Percentiles rank a stretch among this genome's conserved stretches.
Evolutionary conservation across 2,797 vertebrate genomes (phyloP).

Genomic region (Sebastes variabilis): DNA sequence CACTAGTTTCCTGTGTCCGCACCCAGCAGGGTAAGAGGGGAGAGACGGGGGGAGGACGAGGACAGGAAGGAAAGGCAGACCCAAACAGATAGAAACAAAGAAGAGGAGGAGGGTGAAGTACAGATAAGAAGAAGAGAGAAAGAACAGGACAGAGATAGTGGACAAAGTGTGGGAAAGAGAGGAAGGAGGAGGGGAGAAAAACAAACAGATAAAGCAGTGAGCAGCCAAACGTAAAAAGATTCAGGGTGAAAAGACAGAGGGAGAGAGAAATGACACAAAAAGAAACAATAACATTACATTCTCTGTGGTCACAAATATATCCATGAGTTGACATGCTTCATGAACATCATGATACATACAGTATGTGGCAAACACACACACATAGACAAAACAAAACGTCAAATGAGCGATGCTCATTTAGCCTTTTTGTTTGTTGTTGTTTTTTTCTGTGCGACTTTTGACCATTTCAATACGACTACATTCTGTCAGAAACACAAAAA

Average conservation of each 20-base stretch:
- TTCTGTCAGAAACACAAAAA: constrained; percentile 48
- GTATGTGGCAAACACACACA: constrained; percentile 56
- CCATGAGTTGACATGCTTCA: constrained; percentile 86
- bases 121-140: constrained; percentile 48
- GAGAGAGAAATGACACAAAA: constrained; percentile 72
- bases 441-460: constrained; percentile 60
- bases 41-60: constrained; percentile 58
- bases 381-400: constrained; percentile 70
- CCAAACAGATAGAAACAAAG: constrained; percentile 37
- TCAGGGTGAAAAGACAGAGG: constrained; percentile 68
- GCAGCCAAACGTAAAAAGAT: constrained; percentile 77
- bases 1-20: constrained; percentile 91
- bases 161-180: constrained; percentile 37
- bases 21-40: constrained; percentile 56
- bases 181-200: constrained; percentile 6
- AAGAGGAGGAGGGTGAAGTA: constrained; percentile 6
- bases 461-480: constrained; percentile 5
- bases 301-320: constrained; percentile 80
- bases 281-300: constrained; percentile 85
- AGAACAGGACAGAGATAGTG: constrained; percentile 52
- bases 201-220: constrained; percentile 74
- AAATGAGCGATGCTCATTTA: constrained; percentile 77
- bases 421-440: constrained; percentile 71
- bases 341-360: constrained; percentile 69
- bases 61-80: constrained; percentile 33